Conservation (phyloP, 2,888 invertebrate genomes). For the Oligia strigilis region DNA sequence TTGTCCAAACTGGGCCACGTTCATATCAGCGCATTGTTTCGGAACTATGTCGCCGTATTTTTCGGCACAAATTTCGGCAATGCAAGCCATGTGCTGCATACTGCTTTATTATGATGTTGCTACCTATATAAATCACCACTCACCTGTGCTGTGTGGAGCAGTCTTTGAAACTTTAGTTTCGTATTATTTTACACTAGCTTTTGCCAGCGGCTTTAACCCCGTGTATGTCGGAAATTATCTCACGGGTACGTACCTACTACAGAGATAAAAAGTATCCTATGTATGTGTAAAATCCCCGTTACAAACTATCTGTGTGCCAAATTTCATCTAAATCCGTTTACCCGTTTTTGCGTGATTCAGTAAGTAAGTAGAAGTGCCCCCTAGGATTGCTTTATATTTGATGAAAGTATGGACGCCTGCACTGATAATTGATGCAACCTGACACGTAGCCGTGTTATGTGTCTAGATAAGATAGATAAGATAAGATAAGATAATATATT, state of each 20-base stretch:
- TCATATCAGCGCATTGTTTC: conserved; percentile 5
- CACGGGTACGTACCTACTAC: background rate
- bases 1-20: conserved; percentile 2
- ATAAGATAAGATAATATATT: too few species aligned
- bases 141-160: background rate
- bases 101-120: background rate
- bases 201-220: background rate
- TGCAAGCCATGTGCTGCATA: conserved; percentile 1
- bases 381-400: too few species aligned
- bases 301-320: too few species aligned
- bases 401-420: too few species aligned
- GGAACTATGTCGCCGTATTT: conserved; percentile 11
- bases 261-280: too few species aligned
- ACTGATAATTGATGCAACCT: too few species aligned
- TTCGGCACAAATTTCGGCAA: background rate
- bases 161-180: background rate
- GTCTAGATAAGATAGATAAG: too few species aligned
- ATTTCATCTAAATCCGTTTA: too few species aligned
- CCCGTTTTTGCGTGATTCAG: too few species aligned
- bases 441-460: too few species aligned
- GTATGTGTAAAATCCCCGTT: too few species aligned
- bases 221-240: background rate
- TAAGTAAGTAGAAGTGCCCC: too few species aligned
- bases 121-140: background rate
- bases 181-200: background rate